Percentiles rank a stretch among this genome's conserved stretches.
Evolutionary conservation across 2,888 invertebrate species (phyloP).

Genomic region (Diarsia brunnea): DNA sequence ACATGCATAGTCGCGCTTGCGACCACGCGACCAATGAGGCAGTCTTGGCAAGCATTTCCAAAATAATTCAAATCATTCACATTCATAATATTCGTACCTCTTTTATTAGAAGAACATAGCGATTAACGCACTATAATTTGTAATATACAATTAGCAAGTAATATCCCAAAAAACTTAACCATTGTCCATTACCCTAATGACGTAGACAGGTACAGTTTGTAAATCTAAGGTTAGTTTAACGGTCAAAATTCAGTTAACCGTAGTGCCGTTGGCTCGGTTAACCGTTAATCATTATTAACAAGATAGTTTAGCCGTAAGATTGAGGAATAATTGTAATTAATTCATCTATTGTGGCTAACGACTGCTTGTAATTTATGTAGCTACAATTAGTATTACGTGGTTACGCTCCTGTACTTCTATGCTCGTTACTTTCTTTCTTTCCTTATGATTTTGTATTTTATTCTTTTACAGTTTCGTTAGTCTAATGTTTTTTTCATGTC

Average conservation of each 20-base stretch:
- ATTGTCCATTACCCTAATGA: constrained; percentile 31
- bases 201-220: constrained; percentile 39
- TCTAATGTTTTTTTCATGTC: not conserved
- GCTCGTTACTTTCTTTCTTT: constrained; percentile 26
- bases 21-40: not conserved
- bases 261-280: constrained; percentile 55
- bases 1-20: not conserved
- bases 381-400: constrained; percentile 43
- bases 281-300: constrained; percentile 66
- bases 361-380: constrained; percentile 44
- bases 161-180: constrained; percentile 29
- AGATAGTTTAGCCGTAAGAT: constrained; percentile 65
- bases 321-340: constrained; percentile 66
- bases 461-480: not conserved
- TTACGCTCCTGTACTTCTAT: constrained; percentile 46
- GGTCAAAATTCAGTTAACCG: constrained; percentile 64
- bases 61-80: not conserved
- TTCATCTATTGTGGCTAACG: constrained; percentile 56
- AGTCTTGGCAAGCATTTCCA: not conserved
- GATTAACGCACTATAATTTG: constrained; percentile 7
- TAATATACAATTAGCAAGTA: constrained; percentile 22
- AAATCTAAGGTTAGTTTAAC: constrained; percentile 59
- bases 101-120: not conserved
- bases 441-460: not conserved
- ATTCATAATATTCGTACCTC: not conserved